Percentiles rank a stretch among this genome's conserved stretches.
These are phyloP conservation scores for Baccha elongata DNA, from an alignment of 2,888 invertebrate genomes.

Conservation along the genomic window DNA sequence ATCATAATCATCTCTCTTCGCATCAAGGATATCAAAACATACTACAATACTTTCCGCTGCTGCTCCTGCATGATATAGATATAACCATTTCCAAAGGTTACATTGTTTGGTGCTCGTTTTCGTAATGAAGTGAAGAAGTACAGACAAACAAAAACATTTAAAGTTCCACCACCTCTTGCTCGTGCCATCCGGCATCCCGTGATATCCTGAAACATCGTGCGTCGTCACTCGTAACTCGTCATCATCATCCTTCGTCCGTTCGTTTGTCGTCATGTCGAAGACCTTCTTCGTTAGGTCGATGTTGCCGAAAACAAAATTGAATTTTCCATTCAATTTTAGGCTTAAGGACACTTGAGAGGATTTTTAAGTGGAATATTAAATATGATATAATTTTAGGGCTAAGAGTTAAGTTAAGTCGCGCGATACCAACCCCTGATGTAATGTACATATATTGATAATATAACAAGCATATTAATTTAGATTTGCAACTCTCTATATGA, in stretches of 20 bases:
- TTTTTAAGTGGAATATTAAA: conserved; percentile 71
- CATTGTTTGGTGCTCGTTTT: conserved; percentile 46
- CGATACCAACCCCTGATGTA: conserved; percentile 24
- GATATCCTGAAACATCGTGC: neutral
- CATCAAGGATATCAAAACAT: neutral
- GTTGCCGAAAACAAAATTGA: conserved; percentile 54
- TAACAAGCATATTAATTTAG: conserved; percentile 60
- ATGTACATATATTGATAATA: conserved; percentile 33
- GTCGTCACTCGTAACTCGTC: neutral
- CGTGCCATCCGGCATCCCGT: neutral
- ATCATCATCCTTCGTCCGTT: neutral
- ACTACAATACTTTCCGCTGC: conserved; percentile 3
- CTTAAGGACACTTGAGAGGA: conserved; percentile 66
- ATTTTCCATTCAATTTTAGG: conserved; percentile 55
- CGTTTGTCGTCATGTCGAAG: neutral
- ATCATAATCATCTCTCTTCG: conserved; percentile 6
- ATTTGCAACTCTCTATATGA: conserved; percentile 35
- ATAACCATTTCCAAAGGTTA: conserved; percentile 63
- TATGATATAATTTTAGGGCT: conserved; percentile 55
- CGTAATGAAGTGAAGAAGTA: conserved; percentile 49
- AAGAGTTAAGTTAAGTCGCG: conserved; percentile 9
- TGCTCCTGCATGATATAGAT: conserved; percentile 52
- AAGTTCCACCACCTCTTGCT: conserved; percentile 33
- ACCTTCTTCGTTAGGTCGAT: neutral
- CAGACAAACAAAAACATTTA: conserved; percentile 49